These are phyloP conservation scores for Turnix velox DNA, from an alignment of 2,113 vertebrate genomes.

Conservation along the genomic window DNA sequence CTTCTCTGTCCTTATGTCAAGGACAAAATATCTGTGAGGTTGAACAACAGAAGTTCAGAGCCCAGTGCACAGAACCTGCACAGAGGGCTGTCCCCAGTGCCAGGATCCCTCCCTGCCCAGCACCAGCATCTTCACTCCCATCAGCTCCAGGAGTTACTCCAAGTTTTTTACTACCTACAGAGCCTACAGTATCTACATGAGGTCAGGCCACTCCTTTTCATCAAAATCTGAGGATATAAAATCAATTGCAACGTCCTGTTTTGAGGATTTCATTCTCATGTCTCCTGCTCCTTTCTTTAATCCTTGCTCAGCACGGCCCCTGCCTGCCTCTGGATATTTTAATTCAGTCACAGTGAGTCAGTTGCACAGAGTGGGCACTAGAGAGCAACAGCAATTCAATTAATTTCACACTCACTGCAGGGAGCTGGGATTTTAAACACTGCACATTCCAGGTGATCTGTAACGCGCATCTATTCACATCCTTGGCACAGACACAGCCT, in stretches of 20 bases:
- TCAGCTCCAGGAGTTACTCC: background rate
- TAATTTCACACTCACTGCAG: slow-evolving; percentile 55
- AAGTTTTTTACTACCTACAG: background rate
- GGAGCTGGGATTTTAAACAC: slow-evolving; percentile 55
- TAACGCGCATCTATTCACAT: background rate
- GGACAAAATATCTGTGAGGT: background rate
- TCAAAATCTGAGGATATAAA: slow-evolving; percentile 1
- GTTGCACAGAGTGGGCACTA: slow-evolving; percentile 60
- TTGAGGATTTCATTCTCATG: slow-evolving; percentile 58
- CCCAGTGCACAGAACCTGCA: background rate
- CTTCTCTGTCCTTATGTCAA: background rate
- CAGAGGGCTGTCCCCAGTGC: background rate
- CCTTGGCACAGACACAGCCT: slow-evolving; percentile 31
- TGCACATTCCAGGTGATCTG: slow-evolving; percentile 54
- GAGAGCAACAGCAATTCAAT: slow-evolving; percentile 64
- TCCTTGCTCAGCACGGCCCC: slow-evolving; percentile 58
- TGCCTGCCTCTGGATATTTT: slow-evolving; percentile 63
- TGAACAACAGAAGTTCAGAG: background rate
- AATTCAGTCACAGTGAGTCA: slow-evolving; percentile 62
- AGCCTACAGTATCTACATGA: too few relatives aligned
- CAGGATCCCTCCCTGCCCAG: background rate
- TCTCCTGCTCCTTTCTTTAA: slow-evolving; percentile 60
- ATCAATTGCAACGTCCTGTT: slow-evolving; percentile 32
- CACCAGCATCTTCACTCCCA: background rate
- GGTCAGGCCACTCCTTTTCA: background rate